Percentiles rank a stretch among this genome's conserved stretches.
These are phyloP conservation scores for Steinernema scapterisci DNA, from an alignment of 2,888 invertebrate species.

Conservation along the genomic window DNA sequence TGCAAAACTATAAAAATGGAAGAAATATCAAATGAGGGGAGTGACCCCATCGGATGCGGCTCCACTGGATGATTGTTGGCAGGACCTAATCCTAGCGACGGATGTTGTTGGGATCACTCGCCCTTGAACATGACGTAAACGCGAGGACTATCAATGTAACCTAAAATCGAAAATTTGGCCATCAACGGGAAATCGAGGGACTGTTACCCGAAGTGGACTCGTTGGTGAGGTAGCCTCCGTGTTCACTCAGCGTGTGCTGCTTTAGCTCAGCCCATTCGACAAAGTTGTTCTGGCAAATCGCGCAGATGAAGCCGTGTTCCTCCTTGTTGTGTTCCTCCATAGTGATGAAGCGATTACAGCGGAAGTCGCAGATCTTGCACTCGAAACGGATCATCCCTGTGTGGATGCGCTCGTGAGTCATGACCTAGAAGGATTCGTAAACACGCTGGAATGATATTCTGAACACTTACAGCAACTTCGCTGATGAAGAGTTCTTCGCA, in stretches of 20 bases:
- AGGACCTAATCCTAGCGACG: too few species aligned
- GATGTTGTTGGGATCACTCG: constrained; percentile 45
- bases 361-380: constrained; percentile 62
- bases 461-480: constrained; percentile 53
- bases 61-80: too few species aligned
- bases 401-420: constrained; percentile 67
- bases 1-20: constrained; percentile 17
- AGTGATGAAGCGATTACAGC: constrained; percentile 58
- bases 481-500: constrained; percentile 67
- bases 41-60: background rate
- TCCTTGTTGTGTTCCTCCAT: constrained; percentile 66
- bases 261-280: constrained; percentile 66
- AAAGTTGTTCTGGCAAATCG: constrained; percentile 62
- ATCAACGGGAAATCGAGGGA: background rate
- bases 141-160: constrained; percentile 66
- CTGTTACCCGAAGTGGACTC: constrained; percentile 61
- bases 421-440: constrained; percentile 43
- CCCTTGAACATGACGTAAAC: constrained; percentile 68
- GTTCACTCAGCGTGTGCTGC: constrained; percentile 64
- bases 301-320: constrained; percentile 66
- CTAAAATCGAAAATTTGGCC: constrained; percentile 45
- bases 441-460: too few species aligned
- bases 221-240: constrained; percentile 65
- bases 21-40: background rate
- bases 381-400: constrained; percentile 68